These are phyloP conservation scores for Sitobion miscanthi DNA, from an alignment of 1,140 invertebrate genomes.

Conservation along the genomic window DNA sequence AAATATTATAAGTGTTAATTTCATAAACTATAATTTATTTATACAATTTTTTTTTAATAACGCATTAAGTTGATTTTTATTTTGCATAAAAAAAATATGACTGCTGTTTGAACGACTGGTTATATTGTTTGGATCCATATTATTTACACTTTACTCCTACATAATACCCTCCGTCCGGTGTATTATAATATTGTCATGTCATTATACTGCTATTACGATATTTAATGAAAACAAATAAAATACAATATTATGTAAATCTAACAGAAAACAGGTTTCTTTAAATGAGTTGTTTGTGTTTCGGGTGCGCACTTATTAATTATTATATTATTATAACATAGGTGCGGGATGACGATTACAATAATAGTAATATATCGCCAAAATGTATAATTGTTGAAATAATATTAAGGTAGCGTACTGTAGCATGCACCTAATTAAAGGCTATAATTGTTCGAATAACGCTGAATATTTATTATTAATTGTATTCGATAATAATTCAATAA, in stretches of 20 bases:
- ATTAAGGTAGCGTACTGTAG: neutral
- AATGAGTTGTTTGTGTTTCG: conserved; percentile 25
- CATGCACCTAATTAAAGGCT: neutral
- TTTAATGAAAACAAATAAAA: conserved; percentile 9
- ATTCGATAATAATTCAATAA: neutral
- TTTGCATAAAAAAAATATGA: neutral
- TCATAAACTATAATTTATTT: neutral
- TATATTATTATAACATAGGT: neutral
- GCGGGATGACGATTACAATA: neutral
- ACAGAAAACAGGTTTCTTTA: neutral
- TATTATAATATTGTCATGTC: neutral
- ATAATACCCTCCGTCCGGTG: neutral
- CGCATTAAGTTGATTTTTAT: neutral
- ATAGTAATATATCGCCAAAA: neutral
- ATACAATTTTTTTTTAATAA: neutral
- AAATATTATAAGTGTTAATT: neutral
- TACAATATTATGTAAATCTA: conserved; percentile 2
- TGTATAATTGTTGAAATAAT: neutral
- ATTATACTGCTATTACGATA: neutral
- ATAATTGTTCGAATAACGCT: neutral
- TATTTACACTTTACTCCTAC: neutral
- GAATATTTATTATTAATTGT: neutral
- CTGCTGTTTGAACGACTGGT: neutral
- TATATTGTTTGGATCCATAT: neutral
- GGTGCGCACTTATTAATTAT: neutral